A percentile compares a stretch with the other conserved stretches of the same genome.
Conservation (phyloP, 2,888 invertebrate genomes). For the Heliconius sara region DNA sequence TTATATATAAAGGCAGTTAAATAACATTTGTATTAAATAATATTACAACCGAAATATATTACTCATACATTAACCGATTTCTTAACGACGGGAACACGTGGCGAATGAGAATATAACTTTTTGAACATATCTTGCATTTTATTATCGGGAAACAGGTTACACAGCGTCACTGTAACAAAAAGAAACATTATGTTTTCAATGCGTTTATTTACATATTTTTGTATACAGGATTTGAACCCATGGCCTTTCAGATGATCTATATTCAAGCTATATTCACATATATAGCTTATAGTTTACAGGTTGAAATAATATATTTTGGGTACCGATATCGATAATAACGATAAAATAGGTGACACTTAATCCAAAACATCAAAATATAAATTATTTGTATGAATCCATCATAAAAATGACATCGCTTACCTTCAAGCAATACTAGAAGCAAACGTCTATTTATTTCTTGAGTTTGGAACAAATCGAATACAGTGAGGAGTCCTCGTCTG, state of each 20-base stretch:
- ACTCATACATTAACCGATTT: conserved; percentile 64
- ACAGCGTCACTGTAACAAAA: conserved; percentile 77
- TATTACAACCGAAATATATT: neutral
- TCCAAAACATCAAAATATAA: too few relatives aligned
- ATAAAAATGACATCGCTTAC: conserved; percentile 63
- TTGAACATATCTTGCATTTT: conserved; percentile 88
- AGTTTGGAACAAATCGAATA: conserved; percentile 95
- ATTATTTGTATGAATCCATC: too few relatives aligned
- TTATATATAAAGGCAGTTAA: neutral
- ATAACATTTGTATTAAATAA: neutral
- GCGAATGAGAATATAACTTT: conserved; percentile 88
- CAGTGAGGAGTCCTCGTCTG: conserved; percentile 90
- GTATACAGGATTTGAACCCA: too few relatives aligned
- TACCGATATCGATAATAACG: too few relatives aligned
- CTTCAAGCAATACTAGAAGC: conserved; percentile 92
- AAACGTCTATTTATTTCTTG: conserved; percentile 93
- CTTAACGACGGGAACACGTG: conserved; percentile 69
- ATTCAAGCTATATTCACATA: too few relatives aligned
- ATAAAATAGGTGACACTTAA: too few relatives aligned
- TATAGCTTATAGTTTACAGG: too few relatives aligned
- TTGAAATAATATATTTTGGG: too few relatives aligned
- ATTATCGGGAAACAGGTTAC: conserved; percentile 91
- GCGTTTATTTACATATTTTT: too few relatives aligned
- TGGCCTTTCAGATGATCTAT: too few relatives aligned
- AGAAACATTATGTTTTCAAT: neutral